Evolutionary conservation across 1,140 invertebrate species (phyloP).

Genomic region (Acromyrmex heyeri): DNA sequence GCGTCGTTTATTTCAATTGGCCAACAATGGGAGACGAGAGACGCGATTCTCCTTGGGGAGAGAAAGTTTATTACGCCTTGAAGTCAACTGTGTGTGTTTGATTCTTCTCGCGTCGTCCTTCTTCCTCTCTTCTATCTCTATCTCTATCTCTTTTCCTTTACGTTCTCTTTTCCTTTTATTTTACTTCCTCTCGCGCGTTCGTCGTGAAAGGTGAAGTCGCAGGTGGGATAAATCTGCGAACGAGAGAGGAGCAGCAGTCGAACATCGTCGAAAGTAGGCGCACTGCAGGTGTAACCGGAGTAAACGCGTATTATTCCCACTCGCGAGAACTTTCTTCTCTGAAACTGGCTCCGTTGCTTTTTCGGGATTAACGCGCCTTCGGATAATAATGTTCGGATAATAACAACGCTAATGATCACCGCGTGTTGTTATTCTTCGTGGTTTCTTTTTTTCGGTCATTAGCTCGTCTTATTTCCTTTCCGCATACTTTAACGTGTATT

Average conservation of each 20-base stretch:
- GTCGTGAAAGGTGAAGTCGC: conserved; percentile 69
- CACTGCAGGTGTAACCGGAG: conserved; percentile 66
- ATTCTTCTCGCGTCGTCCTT: conserved; percentile 41
- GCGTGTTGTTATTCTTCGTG: background rate
- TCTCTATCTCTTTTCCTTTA: conserved; percentile 14
- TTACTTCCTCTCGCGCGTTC: background rate
- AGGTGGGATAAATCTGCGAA: conserved; percentile 70
- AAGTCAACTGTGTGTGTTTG: conserved; percentile 57
- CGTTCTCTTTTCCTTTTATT: conserved; percentile 10
- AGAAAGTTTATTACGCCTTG: conserved; percentile 73
- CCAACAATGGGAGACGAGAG: conserved; percentile 64
- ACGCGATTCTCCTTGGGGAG: conserved; percentile 49
- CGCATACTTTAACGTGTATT: background rate
- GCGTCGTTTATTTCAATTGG: conserved; percentile 71
- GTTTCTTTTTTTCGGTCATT: background rate
- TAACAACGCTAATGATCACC: conserved; percentile 39
- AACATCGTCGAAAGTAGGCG: conserved; percentile 62
- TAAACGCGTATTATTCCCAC: conserved; percentile 43
- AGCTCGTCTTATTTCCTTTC: conserved; percentile 17
- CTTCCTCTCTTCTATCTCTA: background rate
- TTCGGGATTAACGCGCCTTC: conserved; percentile 36
- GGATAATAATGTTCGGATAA: background rate
- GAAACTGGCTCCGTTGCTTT: conserved; percentile 5
- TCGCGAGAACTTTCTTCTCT: conserved; percentile 44
- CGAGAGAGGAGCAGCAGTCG: conserved; percentile 24